Base-by-base conservation (phyloP, 2,888 invertebrate species). In the Drosophila maculinotata region DNA sequence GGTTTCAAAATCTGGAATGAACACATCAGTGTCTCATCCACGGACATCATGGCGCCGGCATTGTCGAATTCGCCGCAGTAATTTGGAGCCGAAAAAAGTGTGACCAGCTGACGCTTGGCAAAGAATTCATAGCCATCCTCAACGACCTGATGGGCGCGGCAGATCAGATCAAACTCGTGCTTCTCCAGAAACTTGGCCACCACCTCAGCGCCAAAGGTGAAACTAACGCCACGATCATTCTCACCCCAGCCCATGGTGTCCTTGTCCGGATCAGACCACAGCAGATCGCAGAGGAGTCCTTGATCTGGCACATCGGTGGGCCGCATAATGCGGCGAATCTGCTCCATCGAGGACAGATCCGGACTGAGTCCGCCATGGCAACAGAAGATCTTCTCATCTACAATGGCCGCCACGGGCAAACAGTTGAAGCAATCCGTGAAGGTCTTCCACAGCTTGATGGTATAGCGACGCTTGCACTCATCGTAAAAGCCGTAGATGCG, bases 381-480 rank as follows among this genome's bases (percentile, higher is more conserved):
- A 91, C 95, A 95, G 93, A 95, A 95, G 83, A 95, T 95, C 92
- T 95, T 95, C 91, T 95, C 95, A 91, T 91, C 90, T 23, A 91
- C 97, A 92, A 99, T 99, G 81, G 99, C 99, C 48, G 99, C 99
- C 31, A 99, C 98, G 38, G 99, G 99, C 92, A 99, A 94, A 92
- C 99, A 99, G 93, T 99, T 99, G 92, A 99, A 99, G 93, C 99
- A 99, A 92, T 99, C 99, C 90, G 99, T 99, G 93, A 99, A 99
- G 10, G 99, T 99, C 93, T 99, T 99, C 99, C 99, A 99, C 91
- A 99, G 92, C 93, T 99, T 99, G 90, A 99, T 99, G 93, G 98
- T 99, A 93, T 99, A 99, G 89, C 95, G 94, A 90, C 95, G 92
- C 93, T 97, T 95, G 95, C 98, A 99, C 93, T 99, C 99, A 92